phyloP scores from a whole-genome alignment of 2,113 vertebrate species.

The Pelvicachromis taeniatus region DNA sequence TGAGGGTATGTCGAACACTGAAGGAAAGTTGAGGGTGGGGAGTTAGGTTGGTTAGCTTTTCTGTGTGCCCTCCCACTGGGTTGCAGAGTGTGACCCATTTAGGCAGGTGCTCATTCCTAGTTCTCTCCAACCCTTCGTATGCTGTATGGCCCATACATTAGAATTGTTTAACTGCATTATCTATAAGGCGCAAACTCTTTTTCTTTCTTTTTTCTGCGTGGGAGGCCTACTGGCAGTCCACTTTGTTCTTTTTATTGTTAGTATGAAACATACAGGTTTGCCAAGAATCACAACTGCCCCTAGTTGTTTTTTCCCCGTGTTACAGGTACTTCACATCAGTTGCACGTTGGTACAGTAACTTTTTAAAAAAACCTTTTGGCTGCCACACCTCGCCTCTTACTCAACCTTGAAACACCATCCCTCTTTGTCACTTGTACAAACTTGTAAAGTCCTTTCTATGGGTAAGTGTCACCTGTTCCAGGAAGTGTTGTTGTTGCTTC shows the following conservation, averaged over 20 bases:
- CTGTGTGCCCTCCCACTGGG: slow-evolving; percentile 14
- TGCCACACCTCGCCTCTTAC: slow-evolving; percentile 20
- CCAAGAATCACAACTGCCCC: not conserved
- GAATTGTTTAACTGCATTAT: not conserved
- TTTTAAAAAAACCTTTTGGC: not conserved
- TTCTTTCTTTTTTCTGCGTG: not conserved
- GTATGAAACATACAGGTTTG: not conserved
- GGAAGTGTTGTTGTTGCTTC: slow-evolving; percentile 18
- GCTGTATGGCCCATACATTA: not conserved
- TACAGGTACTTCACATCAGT: not conserved
- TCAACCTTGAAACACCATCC: slow-evolving; percentile 13
- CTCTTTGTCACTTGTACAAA: slow-evolving; percentile 64
- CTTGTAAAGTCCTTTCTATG: slow-evolving; percentile 43
- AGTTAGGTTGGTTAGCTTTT: slow-evolving; percentile 16
- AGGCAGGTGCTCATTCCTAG: not conserved
- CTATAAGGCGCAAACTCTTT: not conserved
- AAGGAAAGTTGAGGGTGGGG: not conserved
- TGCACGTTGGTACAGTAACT: not conserved
- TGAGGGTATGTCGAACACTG: not conserved
- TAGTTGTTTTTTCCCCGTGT: not conserved
- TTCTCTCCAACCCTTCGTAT: not conserved
- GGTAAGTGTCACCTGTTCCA: slow-evolving; percentile 40
- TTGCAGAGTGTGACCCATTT: slow-evolving; percentile 29
- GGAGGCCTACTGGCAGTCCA: not conserved
- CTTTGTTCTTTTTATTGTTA: not conserved